These are phyloP conservation scores for Agrochola lota DNA, from an alignment of 2,888 invertebrate genomes.

Conservation along the genomic window DNA sequence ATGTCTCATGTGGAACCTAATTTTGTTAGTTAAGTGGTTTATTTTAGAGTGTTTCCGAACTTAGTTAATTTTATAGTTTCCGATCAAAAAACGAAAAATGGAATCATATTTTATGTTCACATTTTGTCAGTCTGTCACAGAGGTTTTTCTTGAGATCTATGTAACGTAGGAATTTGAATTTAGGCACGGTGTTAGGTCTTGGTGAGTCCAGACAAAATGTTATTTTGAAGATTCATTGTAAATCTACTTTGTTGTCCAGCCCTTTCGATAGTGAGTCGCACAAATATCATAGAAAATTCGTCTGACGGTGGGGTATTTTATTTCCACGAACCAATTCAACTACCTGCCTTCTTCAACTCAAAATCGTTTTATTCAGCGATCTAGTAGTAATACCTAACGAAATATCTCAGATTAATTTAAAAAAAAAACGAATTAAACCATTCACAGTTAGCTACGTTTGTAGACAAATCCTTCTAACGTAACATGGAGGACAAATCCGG, in stretches of 20 bases:
- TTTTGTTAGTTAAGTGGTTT: too few relatives aligned
- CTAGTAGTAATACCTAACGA: background rate
- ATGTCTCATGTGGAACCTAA: too few relatives aligned
- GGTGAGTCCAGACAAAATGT: too few relatives aligned
- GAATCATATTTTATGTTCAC: too few relatives aligned
- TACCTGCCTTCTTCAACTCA: background rate
- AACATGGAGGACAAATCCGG: constrained; percentile 9
- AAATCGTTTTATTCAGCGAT: background rate
- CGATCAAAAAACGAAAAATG: too few relatives aligned
- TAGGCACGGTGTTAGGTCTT: too few relatives aligned
- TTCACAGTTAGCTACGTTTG: background rate
- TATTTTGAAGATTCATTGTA: too few relatives aligned
- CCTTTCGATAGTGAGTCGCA: too few relatives aligned
- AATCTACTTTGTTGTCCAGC: background rate
- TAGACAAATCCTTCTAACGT: background rate
- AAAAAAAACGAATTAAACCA: background rate
- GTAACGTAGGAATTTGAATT: too few relatives aligned
- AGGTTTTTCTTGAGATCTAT: too few relatives aligned
- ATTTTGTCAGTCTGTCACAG: too few relatives aligned
- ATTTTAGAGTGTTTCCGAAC: background rate
- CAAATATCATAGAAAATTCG: background rate
- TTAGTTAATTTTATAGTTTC: too few relatives aligned
- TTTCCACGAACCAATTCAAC: background rate
- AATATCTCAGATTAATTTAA: background rate
- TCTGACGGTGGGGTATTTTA: background rate